Conservation (phyloP, 2,888 invertebrate species). For the Perdita meconis region DNA sequence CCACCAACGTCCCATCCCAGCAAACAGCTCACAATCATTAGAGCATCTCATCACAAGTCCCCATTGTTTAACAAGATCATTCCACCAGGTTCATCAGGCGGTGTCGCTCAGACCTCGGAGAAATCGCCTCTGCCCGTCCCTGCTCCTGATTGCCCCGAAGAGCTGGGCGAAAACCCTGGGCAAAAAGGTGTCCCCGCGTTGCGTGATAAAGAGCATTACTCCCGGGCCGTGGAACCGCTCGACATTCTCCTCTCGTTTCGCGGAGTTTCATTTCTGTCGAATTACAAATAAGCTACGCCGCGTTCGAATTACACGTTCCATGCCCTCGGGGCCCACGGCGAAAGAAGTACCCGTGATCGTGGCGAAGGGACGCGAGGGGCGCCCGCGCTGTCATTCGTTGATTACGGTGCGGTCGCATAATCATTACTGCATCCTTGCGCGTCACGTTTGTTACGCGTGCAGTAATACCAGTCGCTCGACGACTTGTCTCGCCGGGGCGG, state of each 20-base stretch:
- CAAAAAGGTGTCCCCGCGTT: constrained; percentile 5
- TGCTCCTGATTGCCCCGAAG: not conserved
- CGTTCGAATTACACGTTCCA: constrained; percentile 34
- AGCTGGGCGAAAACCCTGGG: not conserved
- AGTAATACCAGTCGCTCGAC: constrained; percentile 67
- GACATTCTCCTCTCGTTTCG: not conserved
- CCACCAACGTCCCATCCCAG: too few relatives aligned
- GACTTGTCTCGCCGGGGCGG: constrained; percentile 63
- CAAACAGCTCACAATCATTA: too few relatives aligned
- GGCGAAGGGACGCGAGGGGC: constrained; percentile 9
- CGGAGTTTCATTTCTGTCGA: constrained; percentile 44
- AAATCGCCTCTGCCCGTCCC: not conserved
- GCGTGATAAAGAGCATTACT: not conserved
- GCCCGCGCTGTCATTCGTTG: constrained; percentile 56
- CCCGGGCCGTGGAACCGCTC: not conserved
- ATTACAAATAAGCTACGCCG: constrained; percentile 8
- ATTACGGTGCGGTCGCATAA: constrained; percentile 66
- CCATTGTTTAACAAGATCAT: too few relatives aligned
- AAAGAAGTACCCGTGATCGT: constrained; percentile 28
- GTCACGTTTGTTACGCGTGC: constrained; percentile 72
- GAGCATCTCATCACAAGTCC: too few relatives aligned
- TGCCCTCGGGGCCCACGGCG: constrained; percentile 9
- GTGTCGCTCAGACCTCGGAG: too few relatives aligned
- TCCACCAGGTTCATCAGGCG: too few relatives aligned
- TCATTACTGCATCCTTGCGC: constrained; percentile 74